Percentiles rank a stretch among this genome's conserved stretches.
Conservation (phyloP, 1,140 invertebrate species). For the Gerris buenoi region DNA sequence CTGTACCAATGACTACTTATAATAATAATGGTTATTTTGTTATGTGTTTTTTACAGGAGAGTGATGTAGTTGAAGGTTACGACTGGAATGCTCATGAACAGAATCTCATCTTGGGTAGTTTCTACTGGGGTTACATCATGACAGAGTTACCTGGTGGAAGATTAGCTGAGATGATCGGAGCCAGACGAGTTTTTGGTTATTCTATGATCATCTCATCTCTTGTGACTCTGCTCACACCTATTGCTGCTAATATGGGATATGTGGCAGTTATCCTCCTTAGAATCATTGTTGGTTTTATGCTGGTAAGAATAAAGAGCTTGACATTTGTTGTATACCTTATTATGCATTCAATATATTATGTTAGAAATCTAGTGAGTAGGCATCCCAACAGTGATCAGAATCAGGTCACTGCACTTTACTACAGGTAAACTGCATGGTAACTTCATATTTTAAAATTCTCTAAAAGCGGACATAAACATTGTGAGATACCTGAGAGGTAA, state of each 20-base stretch:
- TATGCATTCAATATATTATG: too few relatives aligned
- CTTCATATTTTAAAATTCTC: too few relatives aligned
- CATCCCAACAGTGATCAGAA: too few relatives aligned
- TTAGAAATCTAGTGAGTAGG: too few relatives aligned
- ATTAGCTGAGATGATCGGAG: conserved; percentile 66
- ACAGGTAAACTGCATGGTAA: too few relatives aligned
- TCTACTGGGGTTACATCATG: conserved; percentile 80
- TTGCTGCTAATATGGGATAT: conserved; percentile 44
- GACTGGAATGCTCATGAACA: conserved; percentile 54
- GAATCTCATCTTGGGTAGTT: conserved; percentile 64
- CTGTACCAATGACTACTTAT: too few relatives aligned
- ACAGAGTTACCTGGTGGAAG: conserved; percentile 77
- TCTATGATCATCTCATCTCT: conserved; percentile 69
- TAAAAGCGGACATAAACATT: too few relatives aligned
- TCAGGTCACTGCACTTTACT: too few relatives aligned
- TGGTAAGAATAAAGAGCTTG: conserved; percentile 30
- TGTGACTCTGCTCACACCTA: conserved; percentile 65
- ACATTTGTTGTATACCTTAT: not conserved
- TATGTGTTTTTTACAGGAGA: not conserved
- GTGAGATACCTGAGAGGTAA: too few relatives aligned
- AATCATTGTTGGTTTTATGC: conserved; percentile 52
- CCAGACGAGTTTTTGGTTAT: conserved; percentile 64
- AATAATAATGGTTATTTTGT: too few relatives aligned
- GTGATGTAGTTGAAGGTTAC: conserved; percentile 31
- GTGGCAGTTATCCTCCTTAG: conserved; percentile 43